These are phyloP conservation scores for Lichenostomus cassidix DNA, from an alignment of 2,113 vertebrate species.

Conservation along the genomic window DNA sequence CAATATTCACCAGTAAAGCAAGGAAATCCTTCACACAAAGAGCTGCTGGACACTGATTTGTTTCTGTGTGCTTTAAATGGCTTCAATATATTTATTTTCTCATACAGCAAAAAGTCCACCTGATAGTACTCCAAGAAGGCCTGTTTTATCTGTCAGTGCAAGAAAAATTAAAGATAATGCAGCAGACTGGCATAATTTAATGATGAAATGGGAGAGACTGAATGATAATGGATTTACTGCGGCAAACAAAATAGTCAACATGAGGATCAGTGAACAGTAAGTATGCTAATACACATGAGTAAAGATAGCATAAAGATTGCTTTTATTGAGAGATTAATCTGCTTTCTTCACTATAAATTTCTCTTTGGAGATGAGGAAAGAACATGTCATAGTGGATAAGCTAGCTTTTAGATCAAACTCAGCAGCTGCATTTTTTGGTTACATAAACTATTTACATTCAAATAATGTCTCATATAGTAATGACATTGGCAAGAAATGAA, in stretches of 20 bases:
- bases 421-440: background rate
- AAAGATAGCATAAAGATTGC: background rate
- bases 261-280: constrained; percentile 78
- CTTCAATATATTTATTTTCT: background rate
- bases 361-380: background rate
- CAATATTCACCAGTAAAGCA: background rate
- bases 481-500: background rate
- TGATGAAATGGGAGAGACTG: constrained; percentile 87
- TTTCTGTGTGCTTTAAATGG: background rate
- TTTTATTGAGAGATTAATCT: background rate
- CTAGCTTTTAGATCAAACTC: background rate
- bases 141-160: constrained; percentile 82
- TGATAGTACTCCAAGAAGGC: constrained; percentile 74
- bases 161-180: constrained; percentile 93
- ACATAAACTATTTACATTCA: background rate
- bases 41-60: background rate
- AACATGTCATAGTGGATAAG: background rate
- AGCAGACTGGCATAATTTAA: constrained; percentile 94
- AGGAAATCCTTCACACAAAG: background rate
- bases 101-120: constrained; percentile 64
- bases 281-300: background rate
- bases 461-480: background rate
- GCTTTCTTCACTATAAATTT: background rate
- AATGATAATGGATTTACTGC: constrained; percentile 79
- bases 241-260: constrained; percentile 81